Evolutionary conservation across 2,888 invertebrate genomes (phyloP).

Genomic region (Diaprepes abbreviatus): DNA sequence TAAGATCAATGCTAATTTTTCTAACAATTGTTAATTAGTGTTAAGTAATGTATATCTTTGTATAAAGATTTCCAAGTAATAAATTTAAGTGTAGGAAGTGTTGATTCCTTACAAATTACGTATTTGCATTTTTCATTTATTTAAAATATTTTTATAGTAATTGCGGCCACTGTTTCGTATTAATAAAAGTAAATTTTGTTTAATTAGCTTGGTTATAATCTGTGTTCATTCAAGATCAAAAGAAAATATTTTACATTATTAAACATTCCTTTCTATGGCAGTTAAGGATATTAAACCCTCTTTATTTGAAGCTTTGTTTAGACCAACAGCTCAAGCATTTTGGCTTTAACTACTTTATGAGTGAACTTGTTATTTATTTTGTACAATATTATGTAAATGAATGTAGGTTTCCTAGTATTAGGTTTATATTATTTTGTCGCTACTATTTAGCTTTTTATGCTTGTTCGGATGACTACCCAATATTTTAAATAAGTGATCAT

Average conservation of each 20-base stretch:
- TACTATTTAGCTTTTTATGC: no score
- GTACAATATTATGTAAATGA: constrained; percentile 27
- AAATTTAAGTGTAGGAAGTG: no score
- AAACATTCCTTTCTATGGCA: constrained; percentile 24
- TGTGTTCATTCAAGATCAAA: constrained; percentile 17
- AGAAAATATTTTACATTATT: constrained; percentile 25
- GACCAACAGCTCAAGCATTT: constrained; percentile 25
- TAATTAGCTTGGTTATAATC: constrained; percentile 20
- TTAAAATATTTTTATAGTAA: neutral
- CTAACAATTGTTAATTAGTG: no score
- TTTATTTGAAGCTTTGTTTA: constrained; percentile 44
- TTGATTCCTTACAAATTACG: no score
- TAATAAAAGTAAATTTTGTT: constrained; percentile 4
- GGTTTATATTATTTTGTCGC: constrained; percentile 9
- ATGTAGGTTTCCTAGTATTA: constrained; percentile 4
- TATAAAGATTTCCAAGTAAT: no score
- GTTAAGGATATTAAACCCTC: constrained; percentile 34
- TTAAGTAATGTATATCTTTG: no score
- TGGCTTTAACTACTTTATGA: constrained; percentile 39
- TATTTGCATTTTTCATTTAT: no score
- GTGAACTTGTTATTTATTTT: constrained; percentile 4
- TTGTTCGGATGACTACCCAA: no score
- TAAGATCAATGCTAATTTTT: no score
- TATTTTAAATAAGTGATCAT: no score
- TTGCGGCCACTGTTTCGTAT: constrained; percentile 7